A percentile compares a stretch with the other conserved stretches of the same genome.
Conservation (phyloP, 2,113 vertebrate species). For the Plecturocebus donacophilus region DNA sequence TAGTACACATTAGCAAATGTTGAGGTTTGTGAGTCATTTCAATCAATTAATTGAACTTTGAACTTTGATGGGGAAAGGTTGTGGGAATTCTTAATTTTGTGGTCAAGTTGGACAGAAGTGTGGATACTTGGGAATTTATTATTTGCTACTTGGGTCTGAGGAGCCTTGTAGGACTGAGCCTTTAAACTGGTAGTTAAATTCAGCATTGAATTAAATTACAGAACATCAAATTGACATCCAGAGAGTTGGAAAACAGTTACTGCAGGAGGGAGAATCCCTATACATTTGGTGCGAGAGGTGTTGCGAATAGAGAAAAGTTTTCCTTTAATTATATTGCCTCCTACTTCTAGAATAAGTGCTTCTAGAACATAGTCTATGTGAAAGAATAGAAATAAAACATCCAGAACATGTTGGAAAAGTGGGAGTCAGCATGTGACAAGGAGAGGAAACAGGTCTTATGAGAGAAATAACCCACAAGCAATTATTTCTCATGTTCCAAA, state of each 20-base stretch:
- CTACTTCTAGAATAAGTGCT: background rate
- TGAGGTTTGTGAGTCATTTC: background rate
- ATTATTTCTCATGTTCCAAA: background rate
- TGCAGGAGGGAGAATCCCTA: no score
- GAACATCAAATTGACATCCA: background rate
- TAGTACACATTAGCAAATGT: background rate
- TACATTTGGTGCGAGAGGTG: background rate
- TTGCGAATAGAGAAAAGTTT: background rate
- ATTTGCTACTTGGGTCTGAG: background rate
- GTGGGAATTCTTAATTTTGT: background rate
- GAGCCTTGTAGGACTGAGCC: background rate
- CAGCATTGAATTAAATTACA: background rate
- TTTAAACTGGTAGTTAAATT: background rate
- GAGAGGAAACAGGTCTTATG: background rate
- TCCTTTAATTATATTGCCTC: background rate
- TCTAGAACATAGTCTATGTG: background rate
- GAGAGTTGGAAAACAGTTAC: background rate
- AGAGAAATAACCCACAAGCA: background rate
- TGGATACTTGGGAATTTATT: background rate
- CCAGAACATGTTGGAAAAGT: background rate
- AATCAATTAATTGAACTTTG: background rate
- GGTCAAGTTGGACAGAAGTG: background rate
- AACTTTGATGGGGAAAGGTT: background rate
- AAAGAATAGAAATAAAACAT: slow-evolving; percentile 10
- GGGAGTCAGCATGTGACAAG: background rate